A percentile compares a stretch with the other conserved stretches of the same genome.
Evolutionary conservation across 2,113 vertebrate species (phyloP).

Genomic region (Glaucidium brasilianum): DNA sequence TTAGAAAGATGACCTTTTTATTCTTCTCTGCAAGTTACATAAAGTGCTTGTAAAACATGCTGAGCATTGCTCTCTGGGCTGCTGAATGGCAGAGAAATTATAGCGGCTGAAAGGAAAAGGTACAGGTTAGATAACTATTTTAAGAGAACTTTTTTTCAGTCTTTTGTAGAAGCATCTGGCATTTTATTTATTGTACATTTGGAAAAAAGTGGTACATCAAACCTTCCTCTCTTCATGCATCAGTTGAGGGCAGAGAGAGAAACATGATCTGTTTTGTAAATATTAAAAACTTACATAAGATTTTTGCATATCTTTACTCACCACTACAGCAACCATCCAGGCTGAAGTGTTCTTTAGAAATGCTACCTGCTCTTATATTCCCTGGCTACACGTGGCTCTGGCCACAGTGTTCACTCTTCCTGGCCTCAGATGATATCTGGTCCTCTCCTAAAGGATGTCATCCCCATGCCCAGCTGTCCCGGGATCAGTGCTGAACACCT

Average conservation of each 20-base stretch:
- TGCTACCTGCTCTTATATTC: not conserved
- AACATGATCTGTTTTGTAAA: not conserved
- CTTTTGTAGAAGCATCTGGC: not conserved
- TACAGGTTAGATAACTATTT: conserved; percentile 33
- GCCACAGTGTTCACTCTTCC: accelerated
- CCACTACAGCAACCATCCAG: not conserved
- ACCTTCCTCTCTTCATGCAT: not conserved
- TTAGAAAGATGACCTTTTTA: conserved; percentile 45
- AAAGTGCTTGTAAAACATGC: conserved; percentile 53
- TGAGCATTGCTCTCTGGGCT: conserved; percentile 7
- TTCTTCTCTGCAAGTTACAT: not conserved
- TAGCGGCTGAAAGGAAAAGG: conserved; percentile 44
- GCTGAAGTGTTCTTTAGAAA: not conserved
- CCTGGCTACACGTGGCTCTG: accelerated
- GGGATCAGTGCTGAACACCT: not conserved
- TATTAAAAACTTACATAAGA: not conserved
- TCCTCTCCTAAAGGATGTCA: not conserved
- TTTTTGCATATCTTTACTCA: not conserved
- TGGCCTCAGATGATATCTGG: not conserved
- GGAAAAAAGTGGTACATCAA: not conserved
- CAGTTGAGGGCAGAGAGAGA: not conserved
- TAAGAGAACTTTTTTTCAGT: not conserved
- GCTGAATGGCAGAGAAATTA: conserved; percentile 50
- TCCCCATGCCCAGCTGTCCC: accelerated
- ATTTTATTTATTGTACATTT: not conserved